Percentiles rank a stretch among this genome's conserved stretches.
Evolutionary conservation across 2,888 invertebrate species (phyloP).

Genomic region (Conchocele bisecta): DNA sequence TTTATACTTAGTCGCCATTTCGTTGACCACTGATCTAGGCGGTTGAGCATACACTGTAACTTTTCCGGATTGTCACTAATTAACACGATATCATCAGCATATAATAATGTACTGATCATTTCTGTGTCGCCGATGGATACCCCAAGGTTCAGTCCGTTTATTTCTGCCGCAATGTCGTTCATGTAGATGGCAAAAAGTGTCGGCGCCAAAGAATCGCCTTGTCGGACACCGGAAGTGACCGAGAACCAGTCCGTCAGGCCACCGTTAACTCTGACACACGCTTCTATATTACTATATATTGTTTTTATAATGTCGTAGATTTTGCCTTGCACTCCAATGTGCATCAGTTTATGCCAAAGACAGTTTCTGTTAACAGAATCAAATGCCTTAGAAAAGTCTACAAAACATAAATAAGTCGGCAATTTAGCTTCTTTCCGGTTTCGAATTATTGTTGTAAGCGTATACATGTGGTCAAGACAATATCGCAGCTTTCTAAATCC

Average conservation of each 20-base stretch:
- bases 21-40: background rate
- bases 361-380: constrained; percentile 13
- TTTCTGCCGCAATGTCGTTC: constrained; percentile 1
- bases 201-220: constrained; percentile 17
- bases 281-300: constrained; percentile 12
- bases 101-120: background rate
- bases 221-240: constrained; percentile 3
- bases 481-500: constrained; percentile 5
- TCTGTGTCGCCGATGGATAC: background rate
- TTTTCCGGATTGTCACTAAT: background rate
- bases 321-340: background rate
- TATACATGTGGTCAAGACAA: constrained; percentile 22
- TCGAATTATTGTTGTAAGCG: constrained; percentile 6
- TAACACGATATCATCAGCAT: background rate
- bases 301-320: constrained; percentile 3
- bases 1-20: background rate
- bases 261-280: constrained; percentile 7
- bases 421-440: constrained; percentile 12
- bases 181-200: constrained; percentile 20
- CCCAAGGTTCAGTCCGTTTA: background rate
- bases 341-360: constrained; percentile 11
- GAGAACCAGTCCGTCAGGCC: constrained; percentile 7
- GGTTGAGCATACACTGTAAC: background rate
- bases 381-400: constrained; percentile 22
- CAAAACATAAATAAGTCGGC: constrained; percentile 17